Conservation (phyloP, 2,113 vertebrate genomes). For the Pterocles orientalis region DNA sequence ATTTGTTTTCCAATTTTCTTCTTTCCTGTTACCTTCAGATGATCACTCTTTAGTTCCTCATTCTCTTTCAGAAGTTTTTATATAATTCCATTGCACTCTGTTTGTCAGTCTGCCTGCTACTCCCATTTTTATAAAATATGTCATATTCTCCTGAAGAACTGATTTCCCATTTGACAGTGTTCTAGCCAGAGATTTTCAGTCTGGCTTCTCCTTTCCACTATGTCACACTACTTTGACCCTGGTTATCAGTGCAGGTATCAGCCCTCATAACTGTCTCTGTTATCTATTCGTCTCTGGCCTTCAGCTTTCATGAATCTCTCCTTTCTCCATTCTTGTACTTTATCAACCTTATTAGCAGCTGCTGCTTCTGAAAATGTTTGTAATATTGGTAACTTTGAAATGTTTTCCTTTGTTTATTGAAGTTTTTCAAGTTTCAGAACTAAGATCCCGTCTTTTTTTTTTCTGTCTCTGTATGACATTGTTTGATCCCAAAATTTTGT, state of each 20-base stretch:
- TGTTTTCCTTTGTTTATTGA: background rate
- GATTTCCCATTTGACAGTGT: background rate
- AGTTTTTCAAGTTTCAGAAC: background rate
- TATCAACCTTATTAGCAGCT: background rate
- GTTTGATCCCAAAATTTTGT: slow-evolving; percentile 26
- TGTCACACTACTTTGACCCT: background rate
- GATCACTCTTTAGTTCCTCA: background rate
- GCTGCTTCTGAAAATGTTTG: background rate
- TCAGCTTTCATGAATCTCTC: background rate
- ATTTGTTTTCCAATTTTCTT: background rate
- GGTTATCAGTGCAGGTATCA: background rate
- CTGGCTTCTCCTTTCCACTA: background rate
- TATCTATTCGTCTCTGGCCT: background rate
- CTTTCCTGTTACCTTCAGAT: background rate
- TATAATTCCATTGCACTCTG: background rate
- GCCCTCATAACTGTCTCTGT: background rate
- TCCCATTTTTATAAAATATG: background rate
- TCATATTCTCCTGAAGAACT: background rate
- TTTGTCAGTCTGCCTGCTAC: background rate
- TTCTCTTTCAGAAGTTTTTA: background rate
- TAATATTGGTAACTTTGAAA: background rate
- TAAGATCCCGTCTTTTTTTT: background rate
- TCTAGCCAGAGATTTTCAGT: background rate
- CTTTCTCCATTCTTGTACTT: background rate
- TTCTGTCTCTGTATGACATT: background rate